These are phyloP conservation scores for Bombylius discolor DNA, from an alignment of 2,888 invertebrate genomes.

Conservation along the genomic window DNA sequence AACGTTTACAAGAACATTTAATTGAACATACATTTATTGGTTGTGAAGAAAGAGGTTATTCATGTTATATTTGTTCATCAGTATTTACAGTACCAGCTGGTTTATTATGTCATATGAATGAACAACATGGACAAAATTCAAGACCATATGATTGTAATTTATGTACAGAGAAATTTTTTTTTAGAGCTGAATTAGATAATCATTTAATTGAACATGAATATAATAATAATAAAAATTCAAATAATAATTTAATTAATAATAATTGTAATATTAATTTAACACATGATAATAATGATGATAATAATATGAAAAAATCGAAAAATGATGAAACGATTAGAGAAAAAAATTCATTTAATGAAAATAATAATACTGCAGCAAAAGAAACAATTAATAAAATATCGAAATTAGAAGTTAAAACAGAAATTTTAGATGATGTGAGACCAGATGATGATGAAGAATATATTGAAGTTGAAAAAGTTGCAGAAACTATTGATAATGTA, in stretches of 20 bases:
- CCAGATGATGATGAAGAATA: slow-evolving; percentile 34
- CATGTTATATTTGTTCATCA: slow-evolving; percentile 79
- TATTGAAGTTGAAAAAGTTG: slow-evolving; percentile 35
- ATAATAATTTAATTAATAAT: neutral
- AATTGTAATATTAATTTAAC: too few relatives aligned
- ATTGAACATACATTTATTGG: slow-evolving; percentile 89
- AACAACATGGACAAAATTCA: slow-evolving; percentile 70
- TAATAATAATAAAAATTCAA: neutral
- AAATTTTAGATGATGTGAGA: slow-evolving; percentile 1
- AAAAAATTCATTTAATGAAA: too few relatives aligned
- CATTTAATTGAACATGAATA: slow-evolving; percentile 53
- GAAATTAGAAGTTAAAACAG: slow-evolving; percentile 6
- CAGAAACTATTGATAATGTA: slow-evolving; percentile 14
- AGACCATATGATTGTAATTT: slow-evolving; percentile 75
- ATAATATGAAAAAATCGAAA: too few relatives aligned
- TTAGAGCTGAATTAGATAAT: slow-evolving; percentile 81
- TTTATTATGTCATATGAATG: slow-evolving; percentile 68
- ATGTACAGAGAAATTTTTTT: slow-evolving; percentile 78
- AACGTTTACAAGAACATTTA: slow-evolving; percentile 73
- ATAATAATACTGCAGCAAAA: too few relatives aligned
- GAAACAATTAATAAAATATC: too few relatives aligned
- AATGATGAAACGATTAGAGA: too few relatives aligned
- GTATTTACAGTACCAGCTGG: slow-evolving; percentile 74
- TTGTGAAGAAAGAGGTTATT: slow-evolving; percentile 58
- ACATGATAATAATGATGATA: too few relatives aligned